Percentiles rank a stretch among this genome's conserved stretches.
Conservation (phyloP, 2,797 vertebrate species). For the Taenioides sp. region DNA sequence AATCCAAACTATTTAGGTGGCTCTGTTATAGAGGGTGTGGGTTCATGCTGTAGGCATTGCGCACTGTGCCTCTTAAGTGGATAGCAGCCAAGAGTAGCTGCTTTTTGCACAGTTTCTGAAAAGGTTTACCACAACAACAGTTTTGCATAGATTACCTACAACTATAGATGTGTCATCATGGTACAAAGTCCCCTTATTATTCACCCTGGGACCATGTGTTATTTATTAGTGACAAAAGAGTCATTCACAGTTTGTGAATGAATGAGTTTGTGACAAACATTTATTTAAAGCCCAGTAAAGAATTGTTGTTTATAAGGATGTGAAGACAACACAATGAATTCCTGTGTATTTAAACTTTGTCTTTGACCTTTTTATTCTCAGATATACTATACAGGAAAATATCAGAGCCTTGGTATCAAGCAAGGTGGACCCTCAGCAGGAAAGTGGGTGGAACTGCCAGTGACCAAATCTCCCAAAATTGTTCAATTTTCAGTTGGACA, state of each 20-base stretch:
- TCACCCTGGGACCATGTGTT: conserved; percentile 10
- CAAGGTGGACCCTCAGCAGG: conserved; percentile 96
- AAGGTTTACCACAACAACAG: conserved; percentile 42
- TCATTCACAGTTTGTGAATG: too few species aligned
- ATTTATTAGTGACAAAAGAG: not conserved
- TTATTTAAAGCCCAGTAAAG: not conserved
- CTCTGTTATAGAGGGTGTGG: conserved; percentile 53
- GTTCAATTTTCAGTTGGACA: conserved; percentile 97
- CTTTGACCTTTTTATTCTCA: conserved; percentile 48
- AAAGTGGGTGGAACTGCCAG: conserved; percentile 96
- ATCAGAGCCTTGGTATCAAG: conserved; percentile 98
- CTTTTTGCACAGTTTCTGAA: conserved; percentile 30
- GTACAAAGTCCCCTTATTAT: conserved; percentile 40
- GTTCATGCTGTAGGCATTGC: conserved; percentile 50
- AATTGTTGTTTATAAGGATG: not conserved
- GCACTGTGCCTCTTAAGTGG: conserved; percentile 30
- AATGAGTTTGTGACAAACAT: too few species aligned
- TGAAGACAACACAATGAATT: not conserved
- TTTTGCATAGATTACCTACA: conserved; percentile 58
- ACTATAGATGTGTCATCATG: conserved; percentile 46
- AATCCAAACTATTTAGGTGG: conserved; percentile 42
- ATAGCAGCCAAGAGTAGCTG: conserved; percentile 34
- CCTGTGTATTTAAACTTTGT: not conserved
- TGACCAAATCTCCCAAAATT: conserved; percentile 98
- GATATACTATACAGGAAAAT: conserved; percentile 99